phyloP scores from a whole-genome alignment of 2,797 vertebrate species.

The Acrocephalus scirpaceus region DNA sequence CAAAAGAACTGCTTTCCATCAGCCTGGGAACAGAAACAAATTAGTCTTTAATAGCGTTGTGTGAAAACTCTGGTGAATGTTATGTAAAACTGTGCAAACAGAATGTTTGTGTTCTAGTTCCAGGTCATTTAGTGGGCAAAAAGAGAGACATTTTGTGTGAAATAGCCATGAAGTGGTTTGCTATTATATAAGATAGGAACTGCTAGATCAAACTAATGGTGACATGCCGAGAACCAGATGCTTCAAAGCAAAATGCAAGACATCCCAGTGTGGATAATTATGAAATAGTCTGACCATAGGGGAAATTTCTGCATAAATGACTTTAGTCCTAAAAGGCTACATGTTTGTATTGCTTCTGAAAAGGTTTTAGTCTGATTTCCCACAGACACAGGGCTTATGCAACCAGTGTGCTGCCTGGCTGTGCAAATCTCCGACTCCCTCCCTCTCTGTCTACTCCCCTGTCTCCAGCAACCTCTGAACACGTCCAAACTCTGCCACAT shows the following conservation, averaged over 20 bases:
- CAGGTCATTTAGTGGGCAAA: conserved; percentile 61
- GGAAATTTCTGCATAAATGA: conserved; percentile 58
- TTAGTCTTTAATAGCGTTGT: conserved; percentile 52
- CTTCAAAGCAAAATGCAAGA: conserved; percentile 50
- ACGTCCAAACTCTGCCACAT: fast-evolving
- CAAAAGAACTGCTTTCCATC: conserved; percentile 59
- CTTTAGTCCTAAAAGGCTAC: conserved; percentile 39
- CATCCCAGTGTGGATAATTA: conserved; percentile 54
- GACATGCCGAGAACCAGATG: conserved; percentile 13
- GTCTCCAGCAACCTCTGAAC: neutral
- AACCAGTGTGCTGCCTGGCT: conserved; percentile 5
- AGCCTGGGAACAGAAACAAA: conserved; percentile 65
- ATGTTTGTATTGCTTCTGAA: conserved; percentile 55
- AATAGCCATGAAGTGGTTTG: conserved; percentile 30
- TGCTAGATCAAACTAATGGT: conserved; percentile 40
- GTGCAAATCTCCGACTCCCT: neutral
- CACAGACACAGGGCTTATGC: conserved; percentile 50
- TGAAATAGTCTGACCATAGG: conserved; percentile 53
- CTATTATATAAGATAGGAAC: conserved; percentile 31
- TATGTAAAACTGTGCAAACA: conserved; percentile 66
- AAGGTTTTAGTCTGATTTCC: conserved; percentile 55
- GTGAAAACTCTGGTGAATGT: conserved; percentile 60
- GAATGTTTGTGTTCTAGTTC: conserved; percentile 64
- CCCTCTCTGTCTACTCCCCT: neutral
- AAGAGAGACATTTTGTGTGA: conserved; percentile 54